phyloP scores from a whole-genome alignment of 2,797 vertebrate species.

The Chromobotia macracanthus region DNA sequence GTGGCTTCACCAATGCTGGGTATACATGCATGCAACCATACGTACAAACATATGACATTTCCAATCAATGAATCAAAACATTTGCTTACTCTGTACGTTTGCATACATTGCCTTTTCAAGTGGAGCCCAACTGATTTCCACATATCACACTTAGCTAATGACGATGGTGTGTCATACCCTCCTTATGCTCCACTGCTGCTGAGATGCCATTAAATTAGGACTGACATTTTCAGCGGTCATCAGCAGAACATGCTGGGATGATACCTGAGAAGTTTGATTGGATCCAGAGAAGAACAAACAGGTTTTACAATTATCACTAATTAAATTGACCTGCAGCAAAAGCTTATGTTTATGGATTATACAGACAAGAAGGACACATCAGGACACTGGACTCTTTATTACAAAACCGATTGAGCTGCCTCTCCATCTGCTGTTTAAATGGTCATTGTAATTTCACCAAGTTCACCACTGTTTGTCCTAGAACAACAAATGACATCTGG shows the following conservation, averaged over 20 bases:
- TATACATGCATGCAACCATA: slow-evolving; percentile 60
- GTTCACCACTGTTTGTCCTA: too few relatives aligned
- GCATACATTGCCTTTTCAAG: slow-evolving; percentile 1
- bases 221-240: slow-evolving; percentile 44
- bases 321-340: slow-evolving; percentile 26
- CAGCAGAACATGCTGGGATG: slow-evolving; percentile 9
- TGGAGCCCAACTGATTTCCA: background rate
- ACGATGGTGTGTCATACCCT: background rate
- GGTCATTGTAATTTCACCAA: too few relatives aligned
- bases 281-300: slow-evolving; percentile 21
- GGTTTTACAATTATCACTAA: slow-evolving; percentile 51
- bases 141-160: slow-evolving; percentile 18
- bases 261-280: background rate
- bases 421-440: background rate
- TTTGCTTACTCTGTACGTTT: background rate
- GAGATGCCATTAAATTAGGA: slow-evolving; percentile 39
- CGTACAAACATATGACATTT: background rate
- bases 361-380: slow-evolving; percentile 13
- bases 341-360: slow-evolving; percentile 41
- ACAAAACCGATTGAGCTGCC: background rate
- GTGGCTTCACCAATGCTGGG: slow-evolving; percentile 83
- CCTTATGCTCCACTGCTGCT: background rate
- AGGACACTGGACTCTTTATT: slow-evolving; percentile 7
- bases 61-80: background rate
- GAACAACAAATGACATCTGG: background rate